A percentile compares a stretch with the other conserved stretches of the same genome.
These are phyloP conservation scores for Enoplosus armatus DNA, from an alignment of 2,797 vertebrate genomes.

Conservation along the genomic window DNA sequence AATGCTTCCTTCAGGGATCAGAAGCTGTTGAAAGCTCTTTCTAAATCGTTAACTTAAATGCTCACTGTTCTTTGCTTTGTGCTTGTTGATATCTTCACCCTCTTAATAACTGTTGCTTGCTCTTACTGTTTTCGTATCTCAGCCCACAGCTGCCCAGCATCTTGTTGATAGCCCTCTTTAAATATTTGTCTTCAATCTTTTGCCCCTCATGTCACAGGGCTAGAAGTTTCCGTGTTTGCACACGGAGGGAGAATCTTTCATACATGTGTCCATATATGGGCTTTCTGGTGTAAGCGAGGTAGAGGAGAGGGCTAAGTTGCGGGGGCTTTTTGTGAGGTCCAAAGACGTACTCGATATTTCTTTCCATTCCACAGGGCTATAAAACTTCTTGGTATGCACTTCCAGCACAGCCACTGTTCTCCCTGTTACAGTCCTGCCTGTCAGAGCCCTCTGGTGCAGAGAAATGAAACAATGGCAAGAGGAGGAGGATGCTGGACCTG, in stretches of 20 bases:
- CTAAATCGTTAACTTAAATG: slow-evolving; percentile 47
- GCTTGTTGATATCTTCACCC: slow-evolving; percentile 21
- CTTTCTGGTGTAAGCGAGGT: slow-evolving; percentile 66
- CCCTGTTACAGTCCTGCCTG: slow-evolving; percentile 58
- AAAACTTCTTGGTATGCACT: slow-evolving; percentile 82
- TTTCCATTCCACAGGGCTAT: slow-evolving; percentile 83
- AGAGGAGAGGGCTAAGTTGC: slow-evolving; percentile 65
- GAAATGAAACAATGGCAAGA: slow-evolving; percentile 45
- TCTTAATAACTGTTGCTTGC: slow-evolving; percentile 26
- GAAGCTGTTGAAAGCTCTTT: slow-evolving; percentile 50
- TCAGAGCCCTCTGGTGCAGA: slow-evolving; percentile 42
- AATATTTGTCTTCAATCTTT: slow-evolving; percentile 79
- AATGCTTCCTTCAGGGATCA: slow-evolving; percentile 54
- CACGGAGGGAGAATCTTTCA: slow-evolving; percentile 70
- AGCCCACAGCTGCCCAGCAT: slow-evolving; percentile 47
- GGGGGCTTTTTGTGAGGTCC: slow-evolving; percentile 80
- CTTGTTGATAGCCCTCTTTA: slow-evolving; percentile 63
- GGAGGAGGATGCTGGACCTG: slow-evolving; percentile 51
- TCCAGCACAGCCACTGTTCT: slow-evolving; percentile 69
- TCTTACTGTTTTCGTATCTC: slow-evolving; percentile 31
- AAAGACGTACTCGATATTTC: slow-evolving; percentile 76
- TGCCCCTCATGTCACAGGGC: slow-evolving; percentile 73
- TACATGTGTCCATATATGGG: slow-evolving; percentile 84
- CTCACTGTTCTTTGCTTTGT: slow-evolving; percentile 13
- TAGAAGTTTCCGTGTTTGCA: slow-evolving; percentile 77